Percentiles rank a stretch among this genome's conserved stretches.
Conservation (phyloP, 2,797 vertebrate species). For the Fistularia tabacaria region DNA sequence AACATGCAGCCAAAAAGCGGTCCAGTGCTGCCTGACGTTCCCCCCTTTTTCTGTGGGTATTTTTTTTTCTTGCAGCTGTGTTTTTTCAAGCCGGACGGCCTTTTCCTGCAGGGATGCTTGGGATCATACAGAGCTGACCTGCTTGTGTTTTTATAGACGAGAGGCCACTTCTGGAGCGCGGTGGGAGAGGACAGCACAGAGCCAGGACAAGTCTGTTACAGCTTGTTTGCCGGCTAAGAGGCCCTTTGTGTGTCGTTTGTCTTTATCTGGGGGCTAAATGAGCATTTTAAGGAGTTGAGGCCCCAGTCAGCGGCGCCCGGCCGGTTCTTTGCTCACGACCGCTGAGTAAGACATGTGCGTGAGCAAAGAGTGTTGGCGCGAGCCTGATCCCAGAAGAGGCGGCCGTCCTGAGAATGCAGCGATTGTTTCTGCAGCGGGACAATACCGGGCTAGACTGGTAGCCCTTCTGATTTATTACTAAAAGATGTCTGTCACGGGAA, state of each 20-base stretch:
- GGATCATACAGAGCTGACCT: constrained; percentile 20
- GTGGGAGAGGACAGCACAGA: constrained; percentile 2
- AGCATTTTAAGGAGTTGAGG: constrained; percentile 27
- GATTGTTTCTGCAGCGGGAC: constrained; percentile 39
- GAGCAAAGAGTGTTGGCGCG: constrained; percentile 22
- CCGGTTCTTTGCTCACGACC: constrained; percentile 9
- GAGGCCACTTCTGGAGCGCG: constrained; percentile 13
- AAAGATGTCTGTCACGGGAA: constrained; percentile 41
- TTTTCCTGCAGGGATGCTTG: constrained; percentile 20
- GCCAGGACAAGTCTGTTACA: constrained; percentile 14
- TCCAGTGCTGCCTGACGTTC: too few relatives aligned
- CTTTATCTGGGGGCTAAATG: constrained; percentile 37
- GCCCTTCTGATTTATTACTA: constrained; percentile 39
- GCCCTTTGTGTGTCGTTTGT: constrained; percentile 36
- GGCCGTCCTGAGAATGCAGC: constrained; percentile 36
- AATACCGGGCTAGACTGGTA: constrained; percentile 13
- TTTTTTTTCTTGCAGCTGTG: constrained; percentile 18
- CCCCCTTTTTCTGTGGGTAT: not conserved
- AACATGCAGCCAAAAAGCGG: not conserved
- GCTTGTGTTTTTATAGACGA: constrained; percentile 7
- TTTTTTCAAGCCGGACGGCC: constrained; percentile 27
- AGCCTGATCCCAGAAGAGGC: constrained; percentile 13
- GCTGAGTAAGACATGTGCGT: constrained; percentile 52
- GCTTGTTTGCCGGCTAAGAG: constrained; percentile 40
- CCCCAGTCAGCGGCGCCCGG: constrained; percentile 1